Percentiles rank a stretch among this genome's conserved stretches.
Evolutionary conservation across 2,888 invertebrate species (phyloP).

Genomic region (Hyles lineata): DNA sequence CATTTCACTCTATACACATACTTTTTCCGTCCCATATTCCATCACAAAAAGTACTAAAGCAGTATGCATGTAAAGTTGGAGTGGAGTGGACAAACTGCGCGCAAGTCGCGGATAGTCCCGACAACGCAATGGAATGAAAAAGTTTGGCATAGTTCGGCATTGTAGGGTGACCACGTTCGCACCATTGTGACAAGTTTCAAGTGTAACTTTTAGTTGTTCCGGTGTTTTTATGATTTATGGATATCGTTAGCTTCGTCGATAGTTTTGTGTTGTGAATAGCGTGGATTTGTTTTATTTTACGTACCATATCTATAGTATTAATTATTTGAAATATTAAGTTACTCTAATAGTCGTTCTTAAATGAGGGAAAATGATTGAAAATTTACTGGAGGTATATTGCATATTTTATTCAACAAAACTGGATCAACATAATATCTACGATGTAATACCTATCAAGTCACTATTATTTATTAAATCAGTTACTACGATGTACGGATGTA

Average conservation of each 20-base stretch:
- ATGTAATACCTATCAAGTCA: too few relatives aligned
- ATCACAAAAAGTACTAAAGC: too few relatives aligned
- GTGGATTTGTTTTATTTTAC: neutral
- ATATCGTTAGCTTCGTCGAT: neutral
- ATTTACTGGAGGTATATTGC: too few relatives aligned
- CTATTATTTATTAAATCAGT: too few relatives aligned
- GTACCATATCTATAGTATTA: too few relatives aligned
- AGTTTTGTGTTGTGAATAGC: neutral
- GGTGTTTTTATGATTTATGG: neutral
- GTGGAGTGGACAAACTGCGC: neutral
- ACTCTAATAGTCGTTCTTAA: too few relatives aligned
- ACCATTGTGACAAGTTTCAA: neutral
- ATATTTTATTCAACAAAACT: too few relatives aligned
- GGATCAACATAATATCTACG: too few relatives aligned
- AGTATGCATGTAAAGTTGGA: conserved; percentile 1
- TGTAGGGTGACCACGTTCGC: neutral
- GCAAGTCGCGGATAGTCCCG: neutral
- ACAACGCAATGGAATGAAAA: conserved; percentile 13
- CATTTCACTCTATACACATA: too few relatives aligned
- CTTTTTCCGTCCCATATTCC: too few relatives aligned
- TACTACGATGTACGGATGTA: neutral
- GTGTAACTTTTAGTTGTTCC: neutral
- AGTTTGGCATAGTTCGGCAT: neutral
- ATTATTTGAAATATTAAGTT: too few relatives aligned
- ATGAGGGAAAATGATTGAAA: too few relatives aligned